Evolutionary conservation across 2,888 invertebrate genomes (phyloP).

Genomic region (Buathra laborator): DNA sequence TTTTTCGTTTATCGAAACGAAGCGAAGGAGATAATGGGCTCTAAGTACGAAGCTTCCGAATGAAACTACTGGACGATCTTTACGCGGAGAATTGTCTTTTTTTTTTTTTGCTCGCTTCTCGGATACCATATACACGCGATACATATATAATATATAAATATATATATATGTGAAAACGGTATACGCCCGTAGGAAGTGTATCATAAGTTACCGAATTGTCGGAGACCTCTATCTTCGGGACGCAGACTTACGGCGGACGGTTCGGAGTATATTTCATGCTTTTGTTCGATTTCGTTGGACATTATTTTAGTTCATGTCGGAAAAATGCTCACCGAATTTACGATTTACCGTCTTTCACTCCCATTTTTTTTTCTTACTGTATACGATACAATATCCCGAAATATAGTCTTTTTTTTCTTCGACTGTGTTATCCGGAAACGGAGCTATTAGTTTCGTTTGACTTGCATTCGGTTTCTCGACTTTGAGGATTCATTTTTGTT

Average conservation of each 20-base stretch:
- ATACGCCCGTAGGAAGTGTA: constrained; percentile 78
- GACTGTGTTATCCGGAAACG: background rate
- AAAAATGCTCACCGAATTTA: constrained; percentile 77
- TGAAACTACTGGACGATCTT: background rate
- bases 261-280: constrained; percentile 84
- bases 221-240: constrained; percentile 66
- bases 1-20: background rate
- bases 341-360: constrained; percentile 52
- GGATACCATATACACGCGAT: background rate
- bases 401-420: constrained; percentile 80
- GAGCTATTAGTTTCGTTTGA: background rate
- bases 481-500: background rate
- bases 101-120: constrained; percentile 14
- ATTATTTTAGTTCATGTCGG: constrained; percentile 84
- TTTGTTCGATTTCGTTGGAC: constrained; percentile 85
- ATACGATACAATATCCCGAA: constrained; percentile 73
- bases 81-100: constrained; percentile 19
- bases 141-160: background rate
- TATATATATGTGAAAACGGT: constrained; percentile 51
- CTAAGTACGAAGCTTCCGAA: background rate
- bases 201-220: constrained; percentile 83
- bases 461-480: background rate
- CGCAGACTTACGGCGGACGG: constrained; percentile 75
- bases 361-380: constrained; percentile 47
- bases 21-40: background rate